A percentile compares a stretch with the other conserved stretches of the same genome.
Evolutionary conservation across 2,888 invertebrate genomes (phyloP).

Genomic region (Papilio protenor): DNA sequence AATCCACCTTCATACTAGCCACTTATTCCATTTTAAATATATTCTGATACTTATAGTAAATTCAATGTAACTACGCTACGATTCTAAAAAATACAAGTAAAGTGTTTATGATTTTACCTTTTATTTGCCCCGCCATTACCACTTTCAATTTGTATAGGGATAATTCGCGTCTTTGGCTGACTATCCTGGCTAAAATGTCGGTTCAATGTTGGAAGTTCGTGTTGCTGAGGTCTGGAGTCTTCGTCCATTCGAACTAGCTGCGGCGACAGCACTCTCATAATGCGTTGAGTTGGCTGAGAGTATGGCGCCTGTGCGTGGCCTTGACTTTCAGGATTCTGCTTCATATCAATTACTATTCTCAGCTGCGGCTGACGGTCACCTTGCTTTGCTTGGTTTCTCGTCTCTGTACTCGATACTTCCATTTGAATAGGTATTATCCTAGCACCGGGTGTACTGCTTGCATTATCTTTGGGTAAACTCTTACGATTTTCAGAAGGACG

Average conservation of each 20-base stretch:
- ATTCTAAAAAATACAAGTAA: not conserved
- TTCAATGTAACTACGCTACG: not conserved
- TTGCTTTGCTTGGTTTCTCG: slow-evolving; percentile 63
- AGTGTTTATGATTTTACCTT: slow-evolving; percentile 60
- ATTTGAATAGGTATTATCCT: slow-evolving; percentile 88
- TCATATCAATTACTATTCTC: slow-evolving; percentile 79
- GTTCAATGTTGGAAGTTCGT: slow-evolving; percentile 72
- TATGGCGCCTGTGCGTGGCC: slow-evolving; percentile 61
- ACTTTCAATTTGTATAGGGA: slow-evolving; percentile 86
- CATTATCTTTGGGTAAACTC: slow-evolving; percentile 72
- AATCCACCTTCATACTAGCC: not conserved
- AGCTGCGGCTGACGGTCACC: slow-evolving; percentile 68
- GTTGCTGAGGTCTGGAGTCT: slow-evolving; percentile 57
- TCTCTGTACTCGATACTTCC: slow-evolving; percentile 79
- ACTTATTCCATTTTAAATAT: not conserved
- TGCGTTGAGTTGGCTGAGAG: slow-evolving; percentile 81
- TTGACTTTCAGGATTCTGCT: slow-evolving; percentile 63
- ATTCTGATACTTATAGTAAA: too few species aligned
- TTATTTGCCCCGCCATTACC: slow-evolving; percentile 70
- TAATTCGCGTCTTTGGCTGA: slow-evolving; percentile 83
- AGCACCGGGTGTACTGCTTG: slow-evolving; percentile 65
- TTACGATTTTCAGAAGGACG: slow-evolving; percentile 77
- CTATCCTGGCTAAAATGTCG: slow-evolving; percentile 67
- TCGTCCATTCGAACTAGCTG: slow-evolving; percentile 81
- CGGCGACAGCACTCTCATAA: slow-evolving; percentile 80